Percentiles rank a stretch among this genome's conserved stretches.
Conservation (phyloP, 2,797 vertebrate species). For the Sus cebifrons region DNA sequence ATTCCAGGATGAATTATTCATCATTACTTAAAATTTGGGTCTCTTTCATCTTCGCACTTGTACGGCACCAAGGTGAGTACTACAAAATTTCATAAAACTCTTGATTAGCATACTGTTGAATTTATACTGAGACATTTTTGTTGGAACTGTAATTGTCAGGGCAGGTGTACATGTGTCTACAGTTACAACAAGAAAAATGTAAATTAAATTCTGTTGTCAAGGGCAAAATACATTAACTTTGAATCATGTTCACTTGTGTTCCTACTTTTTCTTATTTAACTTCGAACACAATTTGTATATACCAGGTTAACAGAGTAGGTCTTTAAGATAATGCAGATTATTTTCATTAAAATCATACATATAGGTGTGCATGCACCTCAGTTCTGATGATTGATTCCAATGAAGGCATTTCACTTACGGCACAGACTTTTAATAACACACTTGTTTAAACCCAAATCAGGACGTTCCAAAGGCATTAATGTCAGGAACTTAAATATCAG, state of each 20-base stretch:
- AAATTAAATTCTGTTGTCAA: conserved; percentile 77
- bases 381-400: not conserved
- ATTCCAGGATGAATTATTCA: conserved; percentile 95
- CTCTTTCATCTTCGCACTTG: conserved; percentile 93
- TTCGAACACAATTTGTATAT: not conserved
- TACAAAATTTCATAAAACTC: conserved; percentile 65
- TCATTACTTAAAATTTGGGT: conserved; percentile 94
- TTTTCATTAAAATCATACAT: not conserved
- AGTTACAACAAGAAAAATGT: conserved; percentile 64
- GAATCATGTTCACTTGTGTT: conserved; percentile 12
- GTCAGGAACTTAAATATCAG: not conserved
- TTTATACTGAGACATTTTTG: conserved; percentile 77
- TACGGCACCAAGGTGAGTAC: conserved; percentile 92
- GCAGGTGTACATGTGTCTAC: conserved; percentile 76
- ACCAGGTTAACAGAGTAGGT: not conserved
- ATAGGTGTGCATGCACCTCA: not conserved
- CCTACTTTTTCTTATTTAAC: conserved; percentile 67
- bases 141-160: conserved; percentile 70
- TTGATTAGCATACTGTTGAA: conserved; percentile 76
- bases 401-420: not conserved
- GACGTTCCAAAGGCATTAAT: not conserved
- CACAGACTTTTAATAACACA: conserved; percentile 15
- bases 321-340: conserved; percentile 54
- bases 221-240: conserved; percentile 76
- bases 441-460: conserved; percentile 11